Percentiles rank a stretch among this genome's conserved stretches.
Conservation (phyloP, 1,140 invertebrate genomes). For the Bombus fervidus region DNA sequence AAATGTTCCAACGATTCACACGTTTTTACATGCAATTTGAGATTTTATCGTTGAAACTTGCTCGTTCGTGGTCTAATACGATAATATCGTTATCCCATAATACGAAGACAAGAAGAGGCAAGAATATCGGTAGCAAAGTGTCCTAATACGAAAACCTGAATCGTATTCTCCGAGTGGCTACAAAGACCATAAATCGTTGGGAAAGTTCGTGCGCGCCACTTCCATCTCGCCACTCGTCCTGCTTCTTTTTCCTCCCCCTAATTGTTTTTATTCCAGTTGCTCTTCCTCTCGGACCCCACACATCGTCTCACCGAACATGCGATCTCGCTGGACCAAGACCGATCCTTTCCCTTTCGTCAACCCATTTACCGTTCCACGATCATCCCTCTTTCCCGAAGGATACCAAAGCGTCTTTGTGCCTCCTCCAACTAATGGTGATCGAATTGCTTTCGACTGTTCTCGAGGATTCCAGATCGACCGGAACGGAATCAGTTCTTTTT, state of each 20-base stretch:
- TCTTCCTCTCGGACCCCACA: too few relatives aligned
- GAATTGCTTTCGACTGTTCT: background rate
- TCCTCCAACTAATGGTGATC: background rate
- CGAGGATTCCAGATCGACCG: background rate
- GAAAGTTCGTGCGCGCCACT: background rate
- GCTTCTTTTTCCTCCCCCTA: background rate
- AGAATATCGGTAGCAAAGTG: background rate
- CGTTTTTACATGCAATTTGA: too few relatives aligned
- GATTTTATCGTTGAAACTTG: too few relatives aligned
- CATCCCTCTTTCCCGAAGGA: background rate
- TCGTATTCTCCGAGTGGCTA: background rate
- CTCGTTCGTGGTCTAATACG: too few relatives aligned
- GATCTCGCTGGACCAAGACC: too few relatives aligned
- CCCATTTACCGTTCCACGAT: background rate
- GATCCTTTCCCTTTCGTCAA: background rate
- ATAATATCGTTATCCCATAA: too few relatives aligned
- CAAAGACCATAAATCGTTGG: background rate
- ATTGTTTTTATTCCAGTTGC: slow-evolving; percentile 17
- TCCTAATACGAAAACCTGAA: background rate
- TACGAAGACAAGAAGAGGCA: too few relatives aligned
- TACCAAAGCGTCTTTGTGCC: background rate
- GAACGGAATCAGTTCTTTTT: background rate
- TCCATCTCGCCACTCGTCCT: background rate
- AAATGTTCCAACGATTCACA: too few relatives aligned
- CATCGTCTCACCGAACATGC: background rate